Base-by-base conservation (phyloP, 2,797 vertebrate genomes). In the Ara ararauna region DNA sequence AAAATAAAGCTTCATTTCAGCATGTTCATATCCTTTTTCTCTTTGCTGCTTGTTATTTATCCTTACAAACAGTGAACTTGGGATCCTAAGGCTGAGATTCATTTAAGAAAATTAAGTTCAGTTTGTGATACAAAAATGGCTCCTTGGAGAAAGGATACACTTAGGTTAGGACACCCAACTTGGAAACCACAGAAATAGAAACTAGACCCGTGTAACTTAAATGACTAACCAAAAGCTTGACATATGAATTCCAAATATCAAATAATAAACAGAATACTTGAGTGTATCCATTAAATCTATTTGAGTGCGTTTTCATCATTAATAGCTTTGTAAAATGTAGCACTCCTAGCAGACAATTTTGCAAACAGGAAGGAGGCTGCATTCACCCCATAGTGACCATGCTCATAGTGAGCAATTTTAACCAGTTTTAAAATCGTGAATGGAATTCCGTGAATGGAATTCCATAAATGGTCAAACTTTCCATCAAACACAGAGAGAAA, bases 1-100 rank as follows among this genome's bases (percentile, higher is more conserved):
- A 91, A 94, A 91, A 65, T 13, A 54, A 58, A 64, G 16, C 24
- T 93, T 66, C 13, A 26, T 92, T 94, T 95, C 68, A 70, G 14
- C 8, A 24, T 4, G 1, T 85, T 68, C 9, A 9, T 60, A 5
- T 54, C 54, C 30, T 58, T 95, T 78, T 94, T 79, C 32, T 77
- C 42, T 51, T 86, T 87, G 7, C 11, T 83, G 20, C 68, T 92
- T 90, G 51, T 83, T 93, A 68, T 86, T 88, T 87, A 64, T 70
- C n/a, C 27, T 85, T 90, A 72, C 21, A 29, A 92, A 91, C 36
- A 62, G 9, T 80, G 44, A 89, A 91, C 20, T 72, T 89, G 26
- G 24, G 61, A 75, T 80, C 27, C 29, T 80, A 53, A 91, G 89
- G 23, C 34, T 89, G 56, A 79, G 45, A 83, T 83, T 87, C 40